phyloP scores from a whole-genome alignment of 2,888 invertebrate species.

The Aradus depressus region DNA sequence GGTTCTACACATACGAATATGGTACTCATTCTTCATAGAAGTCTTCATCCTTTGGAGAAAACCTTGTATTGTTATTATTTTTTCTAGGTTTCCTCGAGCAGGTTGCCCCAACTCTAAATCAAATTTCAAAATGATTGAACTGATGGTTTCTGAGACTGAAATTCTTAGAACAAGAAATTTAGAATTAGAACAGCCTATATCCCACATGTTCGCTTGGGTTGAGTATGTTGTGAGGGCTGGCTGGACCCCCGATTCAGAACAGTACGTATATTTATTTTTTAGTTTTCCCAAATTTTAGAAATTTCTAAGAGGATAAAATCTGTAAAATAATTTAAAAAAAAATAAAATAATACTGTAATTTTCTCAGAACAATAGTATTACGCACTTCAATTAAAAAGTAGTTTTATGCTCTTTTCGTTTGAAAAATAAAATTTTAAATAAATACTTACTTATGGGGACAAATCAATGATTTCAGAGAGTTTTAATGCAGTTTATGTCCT shows the following conservation, averaged over 20 bases:
- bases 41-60: no score
- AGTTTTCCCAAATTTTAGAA: not conserved
- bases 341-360: not conserved
- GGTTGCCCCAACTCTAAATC: slow-evolving; percentile 87
- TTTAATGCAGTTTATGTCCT: no score
- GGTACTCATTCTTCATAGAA: no score
- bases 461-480: no score
- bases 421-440: no score
- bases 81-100: slow-evolving; percentile 68
- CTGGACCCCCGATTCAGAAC: slow-evolving; percentile 85
- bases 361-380: not conserved
- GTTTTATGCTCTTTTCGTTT: no score
- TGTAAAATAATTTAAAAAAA: not conserved
- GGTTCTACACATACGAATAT: no score
- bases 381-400: not conserved
- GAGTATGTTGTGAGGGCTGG: slow-evolving; percentile 92
- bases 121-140: slow-evolving; percentile 72
- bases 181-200: slow-evolving; percentile 63
- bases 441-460: no score
- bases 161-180: slow-evolving; percentile 63
- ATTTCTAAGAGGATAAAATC: not conserved
- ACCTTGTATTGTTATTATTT: slow-evolving; percentile 4
- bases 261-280: slow-evolving; percentile 47
- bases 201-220: slow-evolving; percentile 77
- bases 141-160: slow-evolving; percentile 53